Conservation (phyloP, 2,888 invertebrate genomes). For the Dynastes hyllus region DNA sequence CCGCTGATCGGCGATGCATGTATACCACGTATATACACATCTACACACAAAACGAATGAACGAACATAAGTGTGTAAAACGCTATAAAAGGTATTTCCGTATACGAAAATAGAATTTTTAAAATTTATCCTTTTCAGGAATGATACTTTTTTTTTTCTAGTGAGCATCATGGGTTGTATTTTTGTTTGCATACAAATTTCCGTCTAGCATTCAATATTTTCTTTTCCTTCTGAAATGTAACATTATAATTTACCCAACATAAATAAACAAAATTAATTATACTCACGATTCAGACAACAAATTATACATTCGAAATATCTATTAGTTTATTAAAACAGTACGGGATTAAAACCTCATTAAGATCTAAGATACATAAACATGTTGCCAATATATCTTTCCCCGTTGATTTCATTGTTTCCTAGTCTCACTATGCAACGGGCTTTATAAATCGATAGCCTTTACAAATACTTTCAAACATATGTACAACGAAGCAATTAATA, state of each 20-base stretch:
- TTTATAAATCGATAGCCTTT: constrained; percentile 18
- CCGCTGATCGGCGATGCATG: no score
- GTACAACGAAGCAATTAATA: constrained; percentile 4
- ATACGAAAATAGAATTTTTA: no score
- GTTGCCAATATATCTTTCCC: constrained; percentile 30
- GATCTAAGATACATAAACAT: constrained; percentile 29
- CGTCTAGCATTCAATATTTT: no score
- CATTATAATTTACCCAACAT: not conserved
- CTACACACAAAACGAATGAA: no score
- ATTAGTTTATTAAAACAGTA: constrained; percentile 21
- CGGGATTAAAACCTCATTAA: constrained; percentile 31
- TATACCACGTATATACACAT: no score
- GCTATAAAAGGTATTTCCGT: no score
- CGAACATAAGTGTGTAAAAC: no score
- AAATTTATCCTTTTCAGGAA: no score
- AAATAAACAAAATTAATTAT: not conserved
- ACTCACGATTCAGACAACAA: constrained; percentile 2
- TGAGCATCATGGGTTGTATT: no score
- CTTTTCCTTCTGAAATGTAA: no score
- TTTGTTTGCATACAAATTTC: no score
- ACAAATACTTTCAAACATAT: constrained; percentile 18
- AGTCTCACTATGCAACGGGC: not conserved
- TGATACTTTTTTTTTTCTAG: no score
- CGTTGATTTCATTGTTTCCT: constrained; percentile 40
- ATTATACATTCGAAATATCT: constrained; percentile 2